Evolutionary conservation across 1,140 invertebrate genomes (phyloP).

Genomic region (Polyergus mexicanus): DNA sequence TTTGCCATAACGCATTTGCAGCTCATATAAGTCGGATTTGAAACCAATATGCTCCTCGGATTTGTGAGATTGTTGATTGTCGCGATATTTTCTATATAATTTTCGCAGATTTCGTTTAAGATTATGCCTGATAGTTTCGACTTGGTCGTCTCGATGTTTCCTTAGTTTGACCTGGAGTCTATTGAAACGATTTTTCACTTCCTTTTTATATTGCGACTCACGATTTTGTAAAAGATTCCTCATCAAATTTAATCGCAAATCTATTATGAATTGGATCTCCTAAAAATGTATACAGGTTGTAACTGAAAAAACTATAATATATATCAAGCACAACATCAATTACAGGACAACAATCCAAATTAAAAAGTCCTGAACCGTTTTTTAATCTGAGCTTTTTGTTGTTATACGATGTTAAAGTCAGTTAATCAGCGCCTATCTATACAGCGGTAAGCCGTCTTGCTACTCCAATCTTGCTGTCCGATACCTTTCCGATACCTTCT

Average conservation of each 20-base stretch:
- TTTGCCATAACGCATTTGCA: constrained; percentile 85
- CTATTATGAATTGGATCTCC: constrained; percentile 89
- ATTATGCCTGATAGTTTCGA: constrained; percentile 77
- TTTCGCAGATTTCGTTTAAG: constrained; percentile 87
- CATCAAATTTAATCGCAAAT: constrained; percentile 87
- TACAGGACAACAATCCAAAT: no score
- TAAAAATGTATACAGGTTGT: constrained; percentile 67
- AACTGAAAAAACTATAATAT: no score
- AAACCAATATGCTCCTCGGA: constrained; percentile 83
- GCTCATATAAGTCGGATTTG: constrained; percentile 86
- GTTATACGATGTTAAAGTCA: no score
- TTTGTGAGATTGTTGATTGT: constrained; percentile 79
- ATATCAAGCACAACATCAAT: no score
- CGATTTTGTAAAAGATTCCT: constrained; percentile 83
- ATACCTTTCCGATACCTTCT: no score
- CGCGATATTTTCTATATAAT: constrained; percentile 82
- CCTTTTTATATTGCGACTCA: constrained; percentile 84
- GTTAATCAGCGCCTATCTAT: no score
- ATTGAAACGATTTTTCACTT: constrained; percentile 79
- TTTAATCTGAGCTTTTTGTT: no score
- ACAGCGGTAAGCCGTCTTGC: no score
- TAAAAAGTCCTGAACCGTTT: no score
- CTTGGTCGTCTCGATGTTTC: constrained; percentile 70
- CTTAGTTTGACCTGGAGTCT: constrained; percentile 72
- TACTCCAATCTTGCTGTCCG: no score